These are phyloP conservation scores for Melanotaenia nigrans DNA, from an alignment of 2,797 vertebrate species.

Conservation along the genomic window DNA sequence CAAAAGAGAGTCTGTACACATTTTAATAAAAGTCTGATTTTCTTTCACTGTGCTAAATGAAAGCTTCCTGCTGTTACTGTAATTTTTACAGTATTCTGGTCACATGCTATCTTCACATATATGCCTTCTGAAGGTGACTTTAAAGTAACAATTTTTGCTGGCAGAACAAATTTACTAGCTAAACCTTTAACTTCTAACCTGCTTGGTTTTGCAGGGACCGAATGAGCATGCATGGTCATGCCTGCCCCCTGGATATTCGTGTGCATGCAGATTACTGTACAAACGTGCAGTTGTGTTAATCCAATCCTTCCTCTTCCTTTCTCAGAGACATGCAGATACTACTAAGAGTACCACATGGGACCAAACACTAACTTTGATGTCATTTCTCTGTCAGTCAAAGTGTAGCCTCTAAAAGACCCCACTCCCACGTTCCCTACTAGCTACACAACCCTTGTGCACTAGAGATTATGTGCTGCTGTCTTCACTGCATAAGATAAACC, in stretches of 20 bases:
- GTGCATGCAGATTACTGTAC: conserved; percentile 2
- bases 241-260: neutral
- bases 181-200: conserved; percentile 56
- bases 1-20: conserved; percentile 48
- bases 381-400: conserved; percentile 60
- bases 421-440: conserved; percentile 32
- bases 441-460: conserved; percentile 25
- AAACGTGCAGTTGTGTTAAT: conserved; percentile 3
- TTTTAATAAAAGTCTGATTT: conserved; percentile 44
- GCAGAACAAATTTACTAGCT: conserved; percentile 48
- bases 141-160: conserved; percentile 31
- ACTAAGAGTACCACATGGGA: conserved; percentile 43
- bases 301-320: conserved; percentile 15
- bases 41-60: conserved; percentile 44
- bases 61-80: conserved; percentile 34
- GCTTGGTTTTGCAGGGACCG: conserved; percentile 18
- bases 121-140: conserved; percentile 59
- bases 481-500: conserved; percentile 32
- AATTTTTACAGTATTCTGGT: conserved; percentile 51
- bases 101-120: conserved; percentile 37
- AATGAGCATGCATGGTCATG: neutral
- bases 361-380: conserved; percentile 47
- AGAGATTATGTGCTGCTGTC: conserved; percentile 50
- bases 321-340: conserved; percentile 23
- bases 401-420: conserved; percentile 56